These are phyloP conservation scores for Phrynosoma platyrhinos DNA, from an alignment of 2,113 vertebrate genomes.

Conservation along the genomic window DNA sequence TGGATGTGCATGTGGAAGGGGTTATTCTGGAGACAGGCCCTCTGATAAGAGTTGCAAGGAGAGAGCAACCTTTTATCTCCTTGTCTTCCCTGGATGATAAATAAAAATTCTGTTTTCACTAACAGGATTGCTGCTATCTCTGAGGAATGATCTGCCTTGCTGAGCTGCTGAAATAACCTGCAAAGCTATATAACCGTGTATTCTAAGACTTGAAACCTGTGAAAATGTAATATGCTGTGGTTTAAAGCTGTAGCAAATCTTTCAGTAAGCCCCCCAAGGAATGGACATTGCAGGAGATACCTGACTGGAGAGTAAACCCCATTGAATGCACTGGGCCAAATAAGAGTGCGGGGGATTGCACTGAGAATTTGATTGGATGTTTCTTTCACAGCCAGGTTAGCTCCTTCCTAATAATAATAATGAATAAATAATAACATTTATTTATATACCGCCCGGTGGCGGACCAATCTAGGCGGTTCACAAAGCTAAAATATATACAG, in stretches of 20 bases:
- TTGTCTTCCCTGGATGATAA: slow-evolving; percentile 8
- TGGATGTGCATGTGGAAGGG: neutral
- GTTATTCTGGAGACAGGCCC: neutral
- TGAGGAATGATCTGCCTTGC: neutral
- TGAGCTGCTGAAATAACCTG: neutral
- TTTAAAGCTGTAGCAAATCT: neutral
- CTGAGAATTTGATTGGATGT: neutral
- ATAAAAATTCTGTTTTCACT: neutral
- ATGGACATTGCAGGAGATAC: neutral
- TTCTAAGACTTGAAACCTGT: neutral
- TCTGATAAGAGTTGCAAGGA: neutral
- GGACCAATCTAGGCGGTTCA: too few species aligned
- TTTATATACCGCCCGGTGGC: too few species aligned
- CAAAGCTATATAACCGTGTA: neutral
- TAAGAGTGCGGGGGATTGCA: neutral
- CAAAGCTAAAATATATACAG: too few species aligned
- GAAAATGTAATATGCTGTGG: neutral
- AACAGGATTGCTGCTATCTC: neutral
- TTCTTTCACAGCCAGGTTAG: too few species aligned
- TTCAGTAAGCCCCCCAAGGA: neutral
- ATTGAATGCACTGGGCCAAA: neutral
- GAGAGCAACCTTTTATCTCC: neutral
- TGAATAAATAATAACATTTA: too few species aligned
- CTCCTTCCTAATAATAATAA: too few species aligned
- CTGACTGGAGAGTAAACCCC: neutral